These are phyloP conservation scores for Drosophila ironensis DNA, from an alignment of 1,140 invertebrate species.

Conservation along the genomic window DNA sequence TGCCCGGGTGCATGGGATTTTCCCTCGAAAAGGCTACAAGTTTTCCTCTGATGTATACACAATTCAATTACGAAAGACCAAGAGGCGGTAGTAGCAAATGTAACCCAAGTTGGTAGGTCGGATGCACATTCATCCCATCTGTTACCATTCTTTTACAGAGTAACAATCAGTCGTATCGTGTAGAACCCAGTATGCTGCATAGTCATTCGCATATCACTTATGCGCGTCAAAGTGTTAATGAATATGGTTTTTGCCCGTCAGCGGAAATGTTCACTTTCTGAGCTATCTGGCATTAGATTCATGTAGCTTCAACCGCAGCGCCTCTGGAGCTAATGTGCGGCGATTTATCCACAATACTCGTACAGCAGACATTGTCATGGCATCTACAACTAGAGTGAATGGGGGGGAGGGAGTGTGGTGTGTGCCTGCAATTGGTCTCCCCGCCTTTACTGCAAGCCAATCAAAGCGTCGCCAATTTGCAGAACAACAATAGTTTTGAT, in stretches of 20 bases:
- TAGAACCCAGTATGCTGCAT: background rate
- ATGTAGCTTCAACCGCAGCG: background rate
- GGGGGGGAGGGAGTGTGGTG: too few relatives aligned
- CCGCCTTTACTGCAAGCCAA: slow-evolving; percentile 31
- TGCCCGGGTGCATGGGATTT: background rate
- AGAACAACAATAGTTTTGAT: slow-evolving; percentile 65
- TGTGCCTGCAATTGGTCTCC: slow-evolving; percentile 10
- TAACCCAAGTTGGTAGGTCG: too few relatives aligned
- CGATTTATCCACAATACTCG: slow-evolving; percentile 1
- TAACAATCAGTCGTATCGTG: background rate
- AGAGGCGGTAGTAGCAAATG: too few relatives aligned
- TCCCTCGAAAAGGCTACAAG: background rate
- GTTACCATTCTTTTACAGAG: too few relatives aligned
- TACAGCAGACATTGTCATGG: slow-evolving; percentile 28
- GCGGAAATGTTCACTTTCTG: slow-evolving; percentile 26
- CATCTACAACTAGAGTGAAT: slow-evolving; percentile 51
- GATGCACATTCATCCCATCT: too few relatives aligned
- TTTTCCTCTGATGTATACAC: background rate
- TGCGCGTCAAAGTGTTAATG: slow-evolving; percentile 40
- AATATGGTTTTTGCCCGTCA: slow-evolving; percentile 29
- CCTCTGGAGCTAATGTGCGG: slow-evolving; percentile 6
- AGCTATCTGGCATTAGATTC: slow-evolving; percentile 13
- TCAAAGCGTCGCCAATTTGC: slow-evolving; percentile 20
- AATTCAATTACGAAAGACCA: too few relatives aligned
- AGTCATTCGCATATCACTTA: background rate